A percentile compares a stretch with the other conserved stretches of the same genome.
These are phyloP conservation scores for Pseudomyrmex dendroicus DNA, from an alignment of 1,140 invertebrate species.

Conservation along the genomic window DNA sequence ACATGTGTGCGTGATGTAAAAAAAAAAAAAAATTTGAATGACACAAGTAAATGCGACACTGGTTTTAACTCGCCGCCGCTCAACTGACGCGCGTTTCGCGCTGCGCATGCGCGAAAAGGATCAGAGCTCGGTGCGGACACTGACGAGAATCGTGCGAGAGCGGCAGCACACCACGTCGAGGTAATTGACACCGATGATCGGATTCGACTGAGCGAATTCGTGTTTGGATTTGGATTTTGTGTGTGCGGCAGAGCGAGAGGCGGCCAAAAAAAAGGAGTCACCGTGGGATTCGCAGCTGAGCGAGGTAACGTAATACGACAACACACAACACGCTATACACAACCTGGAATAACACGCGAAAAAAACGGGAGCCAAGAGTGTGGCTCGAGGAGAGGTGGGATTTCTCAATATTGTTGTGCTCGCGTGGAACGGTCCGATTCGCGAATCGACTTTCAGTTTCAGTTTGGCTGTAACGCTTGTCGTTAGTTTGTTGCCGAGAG, in stretches of 20 bases:
- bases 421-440: conserved; percentile 27
- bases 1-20: too few species aligned
- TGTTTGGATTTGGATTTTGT: conserved; percentile 61
- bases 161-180: conserved; percentile 48
- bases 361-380: conserved; percentile 45
- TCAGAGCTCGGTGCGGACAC: too few species aligned
- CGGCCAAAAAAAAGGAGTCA: conserved; percentile 68
- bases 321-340: conserved; percentile 30
- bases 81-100: too few species aligned
- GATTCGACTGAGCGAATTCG: conserved; percentile 60
- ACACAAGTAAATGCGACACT: too few species aligned
- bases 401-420: conserved; percentile 5
- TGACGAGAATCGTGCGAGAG: not conserved
- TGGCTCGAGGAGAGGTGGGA: not conserved
- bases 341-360: conserved; percentile 29
- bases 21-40: too few species aligned
- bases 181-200: conserved; percentile 41
- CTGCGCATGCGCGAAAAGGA: too few species aligned
- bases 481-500: conserved; percentile 28
- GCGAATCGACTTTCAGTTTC: conserved; percentile 12
- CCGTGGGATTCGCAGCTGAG: conserved; percentile 57
- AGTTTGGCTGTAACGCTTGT: conserved; percentile 48
- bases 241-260: conserved; percentile 61
- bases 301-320: conserved; percentile 59
- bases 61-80: too few species aligned